These are phyloP conservation scores for Ancistrus triradiatus DNA, from an alignment of 2,113 vertebrate species.

Conservation along the genomic window DNA sequence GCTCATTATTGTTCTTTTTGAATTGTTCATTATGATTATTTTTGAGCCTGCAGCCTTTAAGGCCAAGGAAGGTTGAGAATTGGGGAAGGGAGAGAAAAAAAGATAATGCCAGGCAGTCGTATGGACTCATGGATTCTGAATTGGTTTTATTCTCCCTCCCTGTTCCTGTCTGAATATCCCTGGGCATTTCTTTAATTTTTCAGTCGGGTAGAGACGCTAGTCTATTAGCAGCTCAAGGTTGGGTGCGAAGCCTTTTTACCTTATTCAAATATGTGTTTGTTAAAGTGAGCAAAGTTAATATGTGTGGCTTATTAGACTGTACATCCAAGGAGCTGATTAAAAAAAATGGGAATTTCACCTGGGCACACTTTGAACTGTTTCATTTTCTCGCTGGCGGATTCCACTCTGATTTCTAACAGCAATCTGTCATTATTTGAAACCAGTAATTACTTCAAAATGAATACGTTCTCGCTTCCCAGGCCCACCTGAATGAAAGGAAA, in stretches of 20 bases:
- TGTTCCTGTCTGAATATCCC: conserved; percentile 29
- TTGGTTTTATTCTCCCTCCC: conserved; percentile 1
- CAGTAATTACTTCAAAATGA: conserved; percentile 40
- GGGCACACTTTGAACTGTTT: conserved; percentile 17
- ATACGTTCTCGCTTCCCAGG: conserved; percentile 17
- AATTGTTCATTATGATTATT: conserved; percentile 61
- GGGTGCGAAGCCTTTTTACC: conserved; percentile 23
- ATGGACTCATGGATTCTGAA: conserved; percentile 26
- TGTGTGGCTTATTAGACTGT: conserved; percentile 10
- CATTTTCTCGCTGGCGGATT: conserved; percentile 9
- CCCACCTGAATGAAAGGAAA: conserved; percentile 27
- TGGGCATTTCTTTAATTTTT: conserved; percentile 38
- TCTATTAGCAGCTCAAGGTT: conserved; percentile 29
- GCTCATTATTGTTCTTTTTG: conserved; percentile 61
- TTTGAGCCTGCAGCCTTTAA: conserved; percentile 53
- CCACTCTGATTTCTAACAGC: conserved; percentile 12
- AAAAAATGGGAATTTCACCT: conserved; percentile 24
- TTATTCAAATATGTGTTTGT: conserved; percentile 45
- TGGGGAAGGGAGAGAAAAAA: conserved; percentile 33
- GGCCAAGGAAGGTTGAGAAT: conserved; percentile 37
- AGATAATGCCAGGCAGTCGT: conserved; percentile 41
- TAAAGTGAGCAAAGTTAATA: conserved; percentile 38
- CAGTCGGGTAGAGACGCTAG: conserved; percentile 25
- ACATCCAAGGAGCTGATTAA: conserved; percentile 9
- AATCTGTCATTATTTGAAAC: conserved; percentile 30